phyloP scores from a whole-genome alignment of 53 echinoderm and acorn worm species.

The Antedon mediterranea region DNA sequence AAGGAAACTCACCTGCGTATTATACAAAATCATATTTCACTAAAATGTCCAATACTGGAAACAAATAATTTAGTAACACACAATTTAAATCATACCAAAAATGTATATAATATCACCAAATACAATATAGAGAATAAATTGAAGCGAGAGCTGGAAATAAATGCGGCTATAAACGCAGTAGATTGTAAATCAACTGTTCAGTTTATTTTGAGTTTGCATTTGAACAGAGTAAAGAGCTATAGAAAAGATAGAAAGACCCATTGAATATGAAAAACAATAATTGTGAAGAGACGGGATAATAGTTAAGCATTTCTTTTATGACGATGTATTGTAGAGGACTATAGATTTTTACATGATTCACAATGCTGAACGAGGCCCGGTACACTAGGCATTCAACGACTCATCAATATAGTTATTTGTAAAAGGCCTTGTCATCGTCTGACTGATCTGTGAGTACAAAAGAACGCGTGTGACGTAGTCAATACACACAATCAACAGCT shows the following conservation, averaged over 20 bases:
- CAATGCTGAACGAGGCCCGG: background rate
- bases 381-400: background rate
- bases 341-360: background rate
- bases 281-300: background rate
- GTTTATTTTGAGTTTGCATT: background rate
- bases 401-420: background rate
- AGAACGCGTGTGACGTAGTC: background rate
- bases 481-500: background rate
- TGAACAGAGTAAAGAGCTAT: background rate
- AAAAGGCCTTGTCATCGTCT: background rate
- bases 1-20: background rate
- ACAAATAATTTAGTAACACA: background rate
- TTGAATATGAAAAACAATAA: constrained; percentile 1
- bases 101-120: background rate
- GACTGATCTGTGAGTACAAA: background rate
- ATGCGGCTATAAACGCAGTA: background rate
- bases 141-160: background rate
- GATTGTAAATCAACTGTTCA: background rate
- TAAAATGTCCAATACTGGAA: background rate
- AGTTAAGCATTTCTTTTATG: background rate
- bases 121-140: background rate
- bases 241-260: constrained; percentile 1
- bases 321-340: background rate
- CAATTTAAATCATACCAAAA: background rate
- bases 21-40: background rate